Conservation (phyloP, 2,888 invertebrate species). For the Terebella lapidaria region DNA sequence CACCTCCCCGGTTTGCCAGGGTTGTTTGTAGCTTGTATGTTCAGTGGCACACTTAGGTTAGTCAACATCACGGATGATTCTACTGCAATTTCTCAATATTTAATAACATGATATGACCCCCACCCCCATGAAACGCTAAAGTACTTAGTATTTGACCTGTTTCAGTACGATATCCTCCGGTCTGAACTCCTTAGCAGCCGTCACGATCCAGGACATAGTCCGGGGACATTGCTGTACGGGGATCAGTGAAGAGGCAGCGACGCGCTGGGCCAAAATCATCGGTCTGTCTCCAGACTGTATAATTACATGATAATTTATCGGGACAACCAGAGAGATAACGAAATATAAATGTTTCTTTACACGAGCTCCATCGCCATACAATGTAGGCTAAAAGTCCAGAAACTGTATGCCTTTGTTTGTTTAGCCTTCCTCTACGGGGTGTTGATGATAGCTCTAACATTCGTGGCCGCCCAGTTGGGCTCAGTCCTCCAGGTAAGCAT, state of each 20-base stretch:
- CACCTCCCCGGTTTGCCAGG: constrained; percentile 74
- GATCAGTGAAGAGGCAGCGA: constrained; percentile 70
- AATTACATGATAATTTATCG: too few relatives aligned
- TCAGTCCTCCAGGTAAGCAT: constrained; percentile 68
- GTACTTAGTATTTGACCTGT: background rate
- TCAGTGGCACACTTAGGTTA: constrained; percentile 89
- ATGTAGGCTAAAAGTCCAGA: too few relatives aligned
- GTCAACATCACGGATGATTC: background rate
- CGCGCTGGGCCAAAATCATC: constrained; percentile 68
- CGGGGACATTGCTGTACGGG: constrained; percentile 66
- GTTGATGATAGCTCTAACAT: constrained; percentile 66
- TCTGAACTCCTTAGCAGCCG: constrained; percentile 84
- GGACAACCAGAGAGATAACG: too few relatives aligned
- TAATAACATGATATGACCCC: background rate
- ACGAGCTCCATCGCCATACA: too few relatives aligned
- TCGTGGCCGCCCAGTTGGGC: constrained; percentile 79
- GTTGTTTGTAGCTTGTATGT: constrained; percentile 89
- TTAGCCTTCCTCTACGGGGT: constrained; percentile 20
- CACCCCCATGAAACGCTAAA: background rate
- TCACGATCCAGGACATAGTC: constrained; percentile 82
- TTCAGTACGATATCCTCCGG: constrained; percentile 90
- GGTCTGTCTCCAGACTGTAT: constrained; percentile 36
- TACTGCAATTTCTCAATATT: background rate
- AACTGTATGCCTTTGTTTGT: too few relatives aligned
- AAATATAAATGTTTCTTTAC: too few relatives aligned